These are phyloP conservation scores for Enteromius anoplus DNA, from an alignment of 2,797 vertebrate genomes.

Conservation along the genomic window DNA sequence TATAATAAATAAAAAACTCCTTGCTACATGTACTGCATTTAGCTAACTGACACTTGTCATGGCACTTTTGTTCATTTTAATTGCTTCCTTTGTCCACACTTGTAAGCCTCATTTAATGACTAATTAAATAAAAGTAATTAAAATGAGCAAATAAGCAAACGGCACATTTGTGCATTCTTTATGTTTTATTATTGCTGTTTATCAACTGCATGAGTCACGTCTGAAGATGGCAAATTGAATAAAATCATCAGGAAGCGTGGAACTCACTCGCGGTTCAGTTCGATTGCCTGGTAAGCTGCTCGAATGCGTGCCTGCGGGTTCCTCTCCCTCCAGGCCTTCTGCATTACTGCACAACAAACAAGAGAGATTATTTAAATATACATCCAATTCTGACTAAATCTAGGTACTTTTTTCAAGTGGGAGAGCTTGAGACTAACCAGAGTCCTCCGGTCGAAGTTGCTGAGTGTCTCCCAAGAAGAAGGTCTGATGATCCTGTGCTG, in stretches of 20 bases:
- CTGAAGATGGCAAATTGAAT: background rate
- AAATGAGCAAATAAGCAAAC: background rate
- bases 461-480: constrained; percentile 97
- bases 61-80: no score
- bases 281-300: constrained; percentile 95
- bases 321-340: constrained; percentile 98
- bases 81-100: no score
- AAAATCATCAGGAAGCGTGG: background rate
- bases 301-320: constrained; percentile 96
- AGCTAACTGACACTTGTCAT: no score
- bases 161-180: background rate
- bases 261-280: constrained; percentile 96
- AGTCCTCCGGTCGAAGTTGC: constrained; percentile 89
- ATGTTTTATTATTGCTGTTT: background rate
- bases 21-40: no score
- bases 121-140: background rate
- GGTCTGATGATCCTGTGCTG: constrained; percentile 98
- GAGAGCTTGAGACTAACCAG: constrained; percentile 78
- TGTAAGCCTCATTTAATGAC: background rate
- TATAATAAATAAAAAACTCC: background rate
- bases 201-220: background rate
- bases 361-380: background rate
- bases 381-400: background rate
- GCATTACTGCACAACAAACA: constrained; percentile 86
- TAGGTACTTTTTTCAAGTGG: background rate